phyloP scores from a whole-genome alignment of 2,888 invertebrate species.

The Morinoia aosen region DNA sequence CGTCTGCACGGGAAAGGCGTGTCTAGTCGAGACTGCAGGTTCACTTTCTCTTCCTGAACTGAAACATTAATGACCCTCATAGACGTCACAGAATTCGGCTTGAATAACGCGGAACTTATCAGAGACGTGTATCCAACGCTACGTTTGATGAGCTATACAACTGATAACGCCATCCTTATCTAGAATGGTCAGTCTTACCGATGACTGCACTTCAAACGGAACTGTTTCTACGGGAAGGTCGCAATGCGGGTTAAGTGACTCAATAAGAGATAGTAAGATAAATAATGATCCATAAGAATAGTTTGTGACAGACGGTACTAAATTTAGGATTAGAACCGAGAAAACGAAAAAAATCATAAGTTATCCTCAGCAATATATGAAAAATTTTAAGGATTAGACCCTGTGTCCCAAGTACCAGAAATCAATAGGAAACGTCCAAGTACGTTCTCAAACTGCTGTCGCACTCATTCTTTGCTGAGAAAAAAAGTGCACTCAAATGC shows the following conservation, averaged over 20 bases:
- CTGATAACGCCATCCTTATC: not conserved
- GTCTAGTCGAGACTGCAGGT: not conserved
- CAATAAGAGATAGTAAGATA: too few species aligned
- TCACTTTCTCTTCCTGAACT: not conserved
- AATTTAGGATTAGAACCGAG: too few species aligned
- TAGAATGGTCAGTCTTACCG: not conserved
- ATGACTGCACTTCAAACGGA: not conserved
- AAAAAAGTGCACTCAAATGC: too few species aligned
- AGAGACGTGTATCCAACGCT: not conserved
- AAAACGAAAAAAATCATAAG: too few species aligned
- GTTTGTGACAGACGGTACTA: too few species aligned
- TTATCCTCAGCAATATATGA: too few species aligned
- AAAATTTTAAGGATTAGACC: too few species aligned
- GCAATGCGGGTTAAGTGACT: not conserved
- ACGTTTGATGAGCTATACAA: conserved; percentile 3
- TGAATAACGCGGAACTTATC: not conserved
- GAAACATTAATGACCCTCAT: not conserved
- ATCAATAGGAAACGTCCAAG: too few species aligned
- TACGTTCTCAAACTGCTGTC: too few species aligned
- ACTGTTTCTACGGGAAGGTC: not conserved
- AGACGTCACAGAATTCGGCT: not conserved
- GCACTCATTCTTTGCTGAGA: too few species aligned
- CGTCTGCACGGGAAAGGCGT: not conserved
- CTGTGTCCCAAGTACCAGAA: too few species aligned
- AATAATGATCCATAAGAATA: too few species aligned